Base-by-base conservation (phyloP, 2,888 invertebrate species). In the Glyphotaelius pellucidus region DNA sequence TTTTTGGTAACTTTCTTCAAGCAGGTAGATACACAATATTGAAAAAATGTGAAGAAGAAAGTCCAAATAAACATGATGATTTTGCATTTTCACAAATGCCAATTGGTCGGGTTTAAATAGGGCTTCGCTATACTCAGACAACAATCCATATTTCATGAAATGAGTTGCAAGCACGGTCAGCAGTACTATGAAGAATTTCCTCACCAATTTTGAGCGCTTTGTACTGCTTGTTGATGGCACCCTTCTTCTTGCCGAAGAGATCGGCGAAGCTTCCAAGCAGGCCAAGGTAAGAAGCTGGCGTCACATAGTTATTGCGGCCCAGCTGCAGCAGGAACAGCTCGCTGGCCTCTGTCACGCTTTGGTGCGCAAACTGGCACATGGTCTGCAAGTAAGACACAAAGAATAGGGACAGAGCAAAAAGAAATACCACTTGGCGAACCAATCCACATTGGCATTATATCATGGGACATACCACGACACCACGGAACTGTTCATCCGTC, bases 201-300 rank as follows among this genome's bases (percentile, higher is more conserved):
- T 94, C 94, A 97, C 97, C 97, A 89, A 96, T 97, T 94, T 96
- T 96, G 11, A 97, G 95, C 83, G 97, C 96, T 67, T 96, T 96
- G 2, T 97, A 96, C 93, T 97, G 97, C 15, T 94, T 95, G 2
- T 95, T 94, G 80, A 97, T 95, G 4, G 96, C 95, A 0, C 95
- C 95, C 94, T 97, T 97, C 94, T 98, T 98, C 94, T 97, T 97
- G 79, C 95, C 96, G 94, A 98, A 97, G 93, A 99, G 96, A 0
- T 96, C 96, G 0, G 97, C 97, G 94, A 98, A 99, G 25, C 98
- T 98, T 42, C 97, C 97, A 25, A 99, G 96, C 94, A 99, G 96
- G 95, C 98, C 98, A 94, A 99, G 96, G 94, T 98, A 99, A 0
- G 98, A 98, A 91, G 98, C 98, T 0, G 99, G 98, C 0, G 99